phyloP scores from a whole-genome alignment of 2,797 vertebrate genomes.

The Nothura maculosa region DNA sequence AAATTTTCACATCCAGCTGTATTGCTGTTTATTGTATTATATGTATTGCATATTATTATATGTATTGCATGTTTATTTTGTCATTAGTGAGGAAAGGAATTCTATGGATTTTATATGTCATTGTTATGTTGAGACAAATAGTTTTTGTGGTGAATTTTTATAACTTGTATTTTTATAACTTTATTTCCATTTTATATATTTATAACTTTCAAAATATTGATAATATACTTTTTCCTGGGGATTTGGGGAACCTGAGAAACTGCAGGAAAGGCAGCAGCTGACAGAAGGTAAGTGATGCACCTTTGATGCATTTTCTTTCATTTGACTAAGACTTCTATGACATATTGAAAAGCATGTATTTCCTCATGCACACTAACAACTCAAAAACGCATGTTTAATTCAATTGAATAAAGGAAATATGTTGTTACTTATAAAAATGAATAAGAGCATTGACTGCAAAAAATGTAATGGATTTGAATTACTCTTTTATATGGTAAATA shows the following conservation, averaged over 20 bases:
- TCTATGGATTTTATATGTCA: not conserved
- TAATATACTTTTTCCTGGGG: not conserved
- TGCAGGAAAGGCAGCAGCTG: not conserved
- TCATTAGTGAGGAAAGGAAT: not conserved
- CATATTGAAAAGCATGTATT: not conserved
- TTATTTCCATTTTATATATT: not conserved
- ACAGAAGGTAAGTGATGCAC: not conserved
- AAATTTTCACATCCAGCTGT: not conserved
- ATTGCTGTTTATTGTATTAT: too few relatives aligned
- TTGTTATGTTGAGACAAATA: not conserved
- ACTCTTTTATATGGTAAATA: conserved; percentile 25
- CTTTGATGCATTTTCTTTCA: not conserved
- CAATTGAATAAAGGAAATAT: not conserved
- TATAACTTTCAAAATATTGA: not conserved
- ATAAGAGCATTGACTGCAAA: not conserved
- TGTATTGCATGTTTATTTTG: not conserved
- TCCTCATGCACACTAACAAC: not conserved
- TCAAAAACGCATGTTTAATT: not conserved
- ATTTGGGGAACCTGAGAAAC: not conserved
- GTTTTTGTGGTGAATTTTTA: not conserved
- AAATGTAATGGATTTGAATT: not conserved
- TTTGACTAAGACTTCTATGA: not conserved
- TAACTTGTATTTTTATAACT: not conserved
- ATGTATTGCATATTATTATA: too few relatives aligned
- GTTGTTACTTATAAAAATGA: not conserved